These are phyloP conservation scores for Lysandra bellargus DNA, from an alignment of 2,888 invertebrate species.

Conservation along the genomic window DNA sequence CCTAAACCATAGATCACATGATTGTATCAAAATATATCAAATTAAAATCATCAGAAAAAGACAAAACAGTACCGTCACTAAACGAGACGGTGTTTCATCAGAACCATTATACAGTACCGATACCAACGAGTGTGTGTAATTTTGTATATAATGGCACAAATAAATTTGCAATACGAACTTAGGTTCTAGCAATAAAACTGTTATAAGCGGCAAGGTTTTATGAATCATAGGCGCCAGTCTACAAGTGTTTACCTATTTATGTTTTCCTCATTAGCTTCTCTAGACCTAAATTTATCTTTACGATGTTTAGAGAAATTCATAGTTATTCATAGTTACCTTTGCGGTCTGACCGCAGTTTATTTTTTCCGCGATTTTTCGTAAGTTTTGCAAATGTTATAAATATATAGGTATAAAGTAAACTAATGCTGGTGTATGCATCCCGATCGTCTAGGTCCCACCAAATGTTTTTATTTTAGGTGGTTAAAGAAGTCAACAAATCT, in stretches of 20 bases:
- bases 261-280: conserved; percentile 20
- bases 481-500: too few species aligned
- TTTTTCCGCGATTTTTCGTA: background rate
- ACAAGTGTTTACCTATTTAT: conserved; percentile 15
- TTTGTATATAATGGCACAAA: conserved; percentile 9
- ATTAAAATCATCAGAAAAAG: too few species aligned
- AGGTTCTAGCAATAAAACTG: conserved; percentile 7
- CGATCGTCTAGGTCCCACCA: too few species aligned
- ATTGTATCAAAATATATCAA: too few species aligned
- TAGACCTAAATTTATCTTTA: conserved; percentile 2
- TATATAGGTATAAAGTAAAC: background rate
- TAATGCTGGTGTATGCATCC: too few species aligned
- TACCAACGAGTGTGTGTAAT: background rate
- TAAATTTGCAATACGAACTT: background rate
- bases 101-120: too few species aligned
- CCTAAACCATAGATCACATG: too few species aligned
- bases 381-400: background rate
- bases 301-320: background rate
- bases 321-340: background rate
- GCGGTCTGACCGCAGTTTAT: background rate
- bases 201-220: conserved; percentile 3
- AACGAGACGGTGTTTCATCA: too few species aligned
- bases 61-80: too few species aligned
- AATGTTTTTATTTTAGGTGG: too few species aligned
- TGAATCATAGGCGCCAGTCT: conserved; percentile 23